Evolutionary conservation across 2,113 vertebrate genomes (phyloP), one percentile per base, ranked within the genome.

Genomic region (Monarcha castaneiventris): DNA sequence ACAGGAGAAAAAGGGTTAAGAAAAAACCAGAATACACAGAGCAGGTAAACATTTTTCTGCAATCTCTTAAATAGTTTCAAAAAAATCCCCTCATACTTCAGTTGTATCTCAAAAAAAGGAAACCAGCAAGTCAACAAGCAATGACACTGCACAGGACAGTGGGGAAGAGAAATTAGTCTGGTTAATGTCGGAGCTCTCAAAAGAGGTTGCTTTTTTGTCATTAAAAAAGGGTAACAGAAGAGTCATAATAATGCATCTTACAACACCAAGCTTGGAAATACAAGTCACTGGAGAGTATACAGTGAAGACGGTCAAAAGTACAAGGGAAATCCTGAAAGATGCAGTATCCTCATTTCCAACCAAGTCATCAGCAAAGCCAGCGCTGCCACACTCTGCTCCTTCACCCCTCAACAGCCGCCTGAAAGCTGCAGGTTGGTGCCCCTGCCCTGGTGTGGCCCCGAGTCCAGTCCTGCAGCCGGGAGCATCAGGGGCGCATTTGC

Each of bases 221-320:
- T 90, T 71, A 51, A 78, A 63, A 90, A 90, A 64, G 23, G 49
- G 27, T 71, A 77, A 90, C 64, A 77, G 35, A 56, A 90, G 64
- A 86, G 52, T 86, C 52, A 76, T 86, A 67, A 63, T 84, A 90
- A 90, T 84, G 90, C 59, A 96, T 88, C 94, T 97, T 93, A 97
- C 90, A 98, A 96, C 97, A 97, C 58, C 93, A 93, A 96, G 97
- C 97, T 92, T 94, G 96, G 54, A 94, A 94, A 91, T 94, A 97
- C 92, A 94, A 80, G 74, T 95, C 97, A 97, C 94, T 95, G 96
- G 95, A 94, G 87, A 95, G 81, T 69, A 96, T 92, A 96, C 94
- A 97, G 95, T 94, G 96, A 97, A 96, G 89, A 95, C 80, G 91
- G 96, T 95, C 89, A 87, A 72, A 89, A 96, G 73, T 92, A 96